phyloP scores from a whole-genome alignment of 2,888 invertebrate genomes.

The Horisme vitalbata region DNA sequence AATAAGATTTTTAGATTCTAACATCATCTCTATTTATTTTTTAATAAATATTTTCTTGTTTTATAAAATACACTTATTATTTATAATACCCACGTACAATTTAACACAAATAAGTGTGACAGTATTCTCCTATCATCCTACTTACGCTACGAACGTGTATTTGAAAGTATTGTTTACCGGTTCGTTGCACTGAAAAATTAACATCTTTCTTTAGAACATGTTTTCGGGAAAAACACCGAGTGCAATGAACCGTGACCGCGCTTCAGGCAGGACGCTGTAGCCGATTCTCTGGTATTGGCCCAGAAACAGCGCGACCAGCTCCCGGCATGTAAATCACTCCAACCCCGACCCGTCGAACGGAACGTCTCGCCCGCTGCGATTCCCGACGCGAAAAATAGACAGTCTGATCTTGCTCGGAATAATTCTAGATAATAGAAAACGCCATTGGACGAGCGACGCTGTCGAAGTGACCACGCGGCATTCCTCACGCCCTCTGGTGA shows the following conservation, averaged over 20 bases:
- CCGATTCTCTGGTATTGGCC: constrained; percentile 64
- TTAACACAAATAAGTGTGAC: too few species aligned
- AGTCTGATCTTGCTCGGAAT: constrained; percentile 71
- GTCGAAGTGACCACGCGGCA: constrained; percentile 54
- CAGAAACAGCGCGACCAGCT: constrained; percentile 67
- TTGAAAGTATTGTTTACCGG: neutral
- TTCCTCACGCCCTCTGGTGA: constrained; percentile 67
- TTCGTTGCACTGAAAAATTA: constrained; percentile 10
- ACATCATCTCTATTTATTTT: neutral
- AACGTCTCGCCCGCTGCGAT: constrained; percentile 54
- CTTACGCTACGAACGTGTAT: neutral
- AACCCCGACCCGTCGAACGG: constrained; percentile 60
- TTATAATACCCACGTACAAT: neutral
- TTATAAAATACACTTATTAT: neutral
- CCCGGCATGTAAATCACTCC: constrained; percentile 71
- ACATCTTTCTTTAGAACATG: constrained; percentile 6
- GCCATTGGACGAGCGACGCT: constrained; percentile 61
- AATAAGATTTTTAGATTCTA: too few species aligned
- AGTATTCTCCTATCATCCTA: too few species aligned
- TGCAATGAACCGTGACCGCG: constrained; percentile 59
- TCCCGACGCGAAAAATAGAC: constrained; percentile 75
- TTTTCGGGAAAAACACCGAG: constrained; percentile 38
- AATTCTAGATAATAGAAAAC: constrained; percentile 68
- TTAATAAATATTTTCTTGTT: neutral
- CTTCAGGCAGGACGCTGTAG: constrained; percentile 45